Evolutionary conservation across 2,888 invertebrate genomes (phyloP).

Genomic region (Lissonota sp.): DNA sequence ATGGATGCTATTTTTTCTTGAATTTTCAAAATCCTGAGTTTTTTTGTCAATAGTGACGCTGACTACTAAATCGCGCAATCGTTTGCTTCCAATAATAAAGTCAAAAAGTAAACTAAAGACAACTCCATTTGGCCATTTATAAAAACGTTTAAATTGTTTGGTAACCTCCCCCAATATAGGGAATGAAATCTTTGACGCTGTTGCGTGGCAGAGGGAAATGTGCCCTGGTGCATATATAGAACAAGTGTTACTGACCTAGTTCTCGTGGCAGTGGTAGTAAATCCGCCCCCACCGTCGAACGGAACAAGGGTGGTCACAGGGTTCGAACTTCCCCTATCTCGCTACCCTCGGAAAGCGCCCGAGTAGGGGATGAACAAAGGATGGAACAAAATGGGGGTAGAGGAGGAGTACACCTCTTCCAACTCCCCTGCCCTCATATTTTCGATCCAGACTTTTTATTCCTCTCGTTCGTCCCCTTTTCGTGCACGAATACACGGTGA

Average conservation of each 20-base stretch:
- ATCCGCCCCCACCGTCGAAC: conserved; percentile 39
- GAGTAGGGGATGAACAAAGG: conserved; percentile 41
- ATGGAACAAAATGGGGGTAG: conserved; percentile 7
- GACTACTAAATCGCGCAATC: too few relatives aligned
- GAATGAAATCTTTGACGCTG: too few relatives aligned
- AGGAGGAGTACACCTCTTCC: conserved; percentile 3
- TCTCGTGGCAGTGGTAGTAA: conserved; percentile 65
- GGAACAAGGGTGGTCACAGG: conserved; percentile 52
- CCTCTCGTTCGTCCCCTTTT: conserved; percentile 11
- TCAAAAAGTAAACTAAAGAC: too few relatives aligned
- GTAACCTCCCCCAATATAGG: too few relatives aligned
- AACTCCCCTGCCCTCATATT: conserved; percentile 29
- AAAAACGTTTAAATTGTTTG: too few relatives aligned
- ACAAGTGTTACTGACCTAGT: conserved; percentile 76
- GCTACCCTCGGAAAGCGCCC: conserved; percentile 34
- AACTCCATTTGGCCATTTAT: too few relatives aligned
- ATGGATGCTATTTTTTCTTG: too few relatives aligned
- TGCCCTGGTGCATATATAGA: conserved; percentile 60
- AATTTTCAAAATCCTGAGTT: too few relatives aligned
- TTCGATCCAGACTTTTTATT: conserved; percentile 20
- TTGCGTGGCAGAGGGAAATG: conserved; percentile 40
- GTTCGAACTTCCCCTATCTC: conserved; percentile 67
- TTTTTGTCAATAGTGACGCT: too few relatives aligned
- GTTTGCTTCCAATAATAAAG: too few relatives aligned
- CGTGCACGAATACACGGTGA: conserved; percentile 28